These are phyloP conservation scores for Platyscapa corneri DNA, from an alignment of 1,140 invertebrate species.

Conservation along the genomic window DNA sequence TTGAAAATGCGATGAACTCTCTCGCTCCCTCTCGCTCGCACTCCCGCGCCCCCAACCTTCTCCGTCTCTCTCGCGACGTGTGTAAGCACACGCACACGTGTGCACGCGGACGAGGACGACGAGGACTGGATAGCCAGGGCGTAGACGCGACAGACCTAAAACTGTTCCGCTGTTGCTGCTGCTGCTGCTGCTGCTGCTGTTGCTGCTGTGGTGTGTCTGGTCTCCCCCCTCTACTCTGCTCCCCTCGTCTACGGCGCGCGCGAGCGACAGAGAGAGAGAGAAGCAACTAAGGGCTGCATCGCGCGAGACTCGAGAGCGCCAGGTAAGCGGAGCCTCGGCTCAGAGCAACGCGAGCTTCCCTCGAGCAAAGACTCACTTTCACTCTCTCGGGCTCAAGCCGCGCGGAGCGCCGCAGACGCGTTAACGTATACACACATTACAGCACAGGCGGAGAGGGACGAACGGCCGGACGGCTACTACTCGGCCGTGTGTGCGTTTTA, in stretches of 20 bases:
- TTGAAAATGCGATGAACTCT: slow-evolving; percentile 78
- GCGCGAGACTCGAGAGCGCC: slow-evolving; percentile 51
- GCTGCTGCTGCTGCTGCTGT: background rate
- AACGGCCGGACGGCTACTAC: no score
- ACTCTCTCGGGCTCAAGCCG: slow-evolving; percentile 60
- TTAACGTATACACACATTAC: background rate
- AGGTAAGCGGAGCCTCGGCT: slow-evolving; percentile 71
- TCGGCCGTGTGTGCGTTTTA: slow-evolving; percentile 28
- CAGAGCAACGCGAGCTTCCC: slow-evolving; percentile 74
- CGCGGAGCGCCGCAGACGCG: background rate
- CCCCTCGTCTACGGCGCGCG: background rate
- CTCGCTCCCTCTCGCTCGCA: slow-evolving; percentile 58
- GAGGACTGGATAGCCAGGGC: slow-evolving; percentile 53
- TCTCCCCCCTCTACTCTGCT: background rate
- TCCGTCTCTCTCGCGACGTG: background rate
- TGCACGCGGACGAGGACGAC: background rate
- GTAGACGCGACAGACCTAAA: slow-evolving; percentile 67
- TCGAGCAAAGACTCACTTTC: slow-evolving; percentile 74
- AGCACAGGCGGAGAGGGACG: background rate
- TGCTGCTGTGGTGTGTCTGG: background rate
- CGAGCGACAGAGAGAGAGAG: slow-evolving; percentile 41
- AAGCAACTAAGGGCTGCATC: slow-evolving; percentile 70
- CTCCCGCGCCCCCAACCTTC: slow-evolving; percentile 30
- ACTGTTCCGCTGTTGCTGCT: slow-evolving; percentile 48
- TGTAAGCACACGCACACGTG: background rate